phyloP scores from a whole-genome alignment of 2,888 invertebrate genomes.

The Spilarctia lutea region DNA sequence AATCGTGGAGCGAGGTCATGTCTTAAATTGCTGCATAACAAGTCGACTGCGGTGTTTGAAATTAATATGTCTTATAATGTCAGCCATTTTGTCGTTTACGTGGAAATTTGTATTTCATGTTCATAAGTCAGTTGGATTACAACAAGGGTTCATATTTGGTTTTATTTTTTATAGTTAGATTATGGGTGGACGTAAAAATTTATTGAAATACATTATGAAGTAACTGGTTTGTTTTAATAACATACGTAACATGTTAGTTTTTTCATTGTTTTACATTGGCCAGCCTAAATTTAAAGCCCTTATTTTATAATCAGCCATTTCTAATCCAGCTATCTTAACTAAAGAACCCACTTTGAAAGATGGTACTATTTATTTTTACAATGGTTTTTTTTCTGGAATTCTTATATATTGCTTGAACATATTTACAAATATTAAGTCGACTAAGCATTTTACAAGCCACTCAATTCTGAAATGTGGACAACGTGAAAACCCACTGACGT shows the following conservation, averaged over 20 bases:
- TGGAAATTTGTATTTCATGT: slow-evolving; percentile 53
- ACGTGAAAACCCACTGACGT: slow-evolving; percentile 17
- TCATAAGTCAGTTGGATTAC: slow-evolving; percentile 49
- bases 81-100: slow-evolving; percentile 64
- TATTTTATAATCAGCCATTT: background rate
- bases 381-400: background rate
- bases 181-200: slow-evolving; percentile 7
- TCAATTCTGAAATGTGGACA: background rate
- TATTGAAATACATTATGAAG: background rate
- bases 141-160: slow-evolving; percentile 30
- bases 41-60: slow-evolving; percentile 82
- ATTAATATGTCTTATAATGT: slow-evolving; percentile 75
- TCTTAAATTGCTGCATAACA: slow-evolving; percentile 83
- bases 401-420: background rate
- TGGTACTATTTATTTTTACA: too few relatives aligned
- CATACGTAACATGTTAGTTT: background rate
- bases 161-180: slow-evolving; percentile 12
- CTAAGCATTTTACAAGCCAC: background rate
- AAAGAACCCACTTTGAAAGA: too few relatives aligned
- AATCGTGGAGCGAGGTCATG: slow-evolving; percentile 76
- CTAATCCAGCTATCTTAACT: background rate
- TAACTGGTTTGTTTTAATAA: background rate
- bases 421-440: background rate
- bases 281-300: background rate
- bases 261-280: background rate